phyloP scores from a whole-genome alignment of 2,113 vertebrate species.

The Dromiciops gliroides region DNA sequence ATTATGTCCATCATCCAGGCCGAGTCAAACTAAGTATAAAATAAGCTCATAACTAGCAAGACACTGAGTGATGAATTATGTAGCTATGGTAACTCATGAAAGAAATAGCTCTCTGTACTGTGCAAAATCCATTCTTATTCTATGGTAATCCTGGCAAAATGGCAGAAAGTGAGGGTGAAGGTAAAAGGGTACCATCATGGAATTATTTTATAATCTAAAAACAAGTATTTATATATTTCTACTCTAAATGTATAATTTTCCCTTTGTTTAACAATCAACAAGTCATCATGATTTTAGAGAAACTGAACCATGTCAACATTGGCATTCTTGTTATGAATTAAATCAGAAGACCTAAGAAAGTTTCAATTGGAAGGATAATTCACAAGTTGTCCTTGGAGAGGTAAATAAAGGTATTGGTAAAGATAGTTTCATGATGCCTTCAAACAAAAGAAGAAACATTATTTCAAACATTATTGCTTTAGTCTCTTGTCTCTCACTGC shows the following conservation, averaged over 20 bases:
- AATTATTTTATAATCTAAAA: background rate
- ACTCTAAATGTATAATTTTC: background rate
- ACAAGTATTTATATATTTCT: background rate
- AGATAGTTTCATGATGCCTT: background rate
- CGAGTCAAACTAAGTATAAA: background rate
- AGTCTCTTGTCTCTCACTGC: background rate
- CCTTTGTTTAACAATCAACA: background rate
- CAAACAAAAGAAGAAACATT: background rate
- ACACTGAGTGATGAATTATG: background rate
- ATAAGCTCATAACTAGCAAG: background rate
- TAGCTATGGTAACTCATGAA: background rate
- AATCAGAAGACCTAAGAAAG: background rate
- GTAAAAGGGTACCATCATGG: background rate
- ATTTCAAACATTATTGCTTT: background rate
- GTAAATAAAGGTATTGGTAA: background rate
- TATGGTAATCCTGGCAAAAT: background rate
- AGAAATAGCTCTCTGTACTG: background rate
- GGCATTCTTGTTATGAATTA: background rate
- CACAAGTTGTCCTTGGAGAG: background rate
- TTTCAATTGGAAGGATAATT: background rate
- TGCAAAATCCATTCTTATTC: background rate
- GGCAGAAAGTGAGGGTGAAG: background rate
- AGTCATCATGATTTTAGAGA: background rate
- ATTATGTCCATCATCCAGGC: background rate
- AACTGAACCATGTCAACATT: background rate